Evolutionary conservation across 2,888 invertebrate genomes (phyloP).

Genomic region (Andrena camellia): DNA sequence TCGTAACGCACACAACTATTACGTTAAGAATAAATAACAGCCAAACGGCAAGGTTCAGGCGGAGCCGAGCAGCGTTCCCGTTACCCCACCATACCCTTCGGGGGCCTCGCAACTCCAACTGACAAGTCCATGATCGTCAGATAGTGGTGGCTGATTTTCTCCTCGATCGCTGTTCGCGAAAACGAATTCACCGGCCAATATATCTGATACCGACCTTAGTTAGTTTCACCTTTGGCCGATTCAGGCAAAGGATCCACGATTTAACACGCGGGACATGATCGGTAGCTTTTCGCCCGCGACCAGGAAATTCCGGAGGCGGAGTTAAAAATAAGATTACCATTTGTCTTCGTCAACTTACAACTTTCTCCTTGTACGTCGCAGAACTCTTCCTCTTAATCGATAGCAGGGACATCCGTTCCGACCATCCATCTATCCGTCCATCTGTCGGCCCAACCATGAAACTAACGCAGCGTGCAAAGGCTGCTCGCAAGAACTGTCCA

Average conservation of each 20-base stretch:
- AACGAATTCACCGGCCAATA: too few relatives aligned
- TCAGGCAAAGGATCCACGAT: neutral
- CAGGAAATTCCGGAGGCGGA: neutral
- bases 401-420: constrained; percentile 62
- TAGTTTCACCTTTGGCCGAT: too few relatives aligned
- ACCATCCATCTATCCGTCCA: constrained; percentile 55
- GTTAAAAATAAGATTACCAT: constrained; percentile 68
- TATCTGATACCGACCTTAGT: too few relatives aligned
- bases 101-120: too few relatives aligned
- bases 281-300: neutral
- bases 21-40: too few relatives aligned
- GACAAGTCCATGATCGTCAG: too few relatives aligned
- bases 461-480: constrained; percentile 59
- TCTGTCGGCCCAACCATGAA: constrained; percentile 58
- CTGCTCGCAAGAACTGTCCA: constrained; percentile 64
- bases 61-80: too few relatives aligned
- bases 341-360: constrained; percentile 68
- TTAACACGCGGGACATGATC: neutral
- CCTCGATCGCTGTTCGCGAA: too few relatives aligned
- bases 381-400: constrained; percentile 62
- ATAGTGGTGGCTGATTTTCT: too few relatives aligned
- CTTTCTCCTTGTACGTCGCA: constrained; percentile 52
- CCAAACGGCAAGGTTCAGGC: too few relatives aligned
- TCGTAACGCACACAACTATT: too few relatives aligned
- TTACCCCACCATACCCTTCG: too few relatives aligned